Evolutionary conservation across 2,888 invertebrate species (phyloP), one percentile per base, ranked within the genome.

Genomic region (Habroteleia sp.): DNA sequence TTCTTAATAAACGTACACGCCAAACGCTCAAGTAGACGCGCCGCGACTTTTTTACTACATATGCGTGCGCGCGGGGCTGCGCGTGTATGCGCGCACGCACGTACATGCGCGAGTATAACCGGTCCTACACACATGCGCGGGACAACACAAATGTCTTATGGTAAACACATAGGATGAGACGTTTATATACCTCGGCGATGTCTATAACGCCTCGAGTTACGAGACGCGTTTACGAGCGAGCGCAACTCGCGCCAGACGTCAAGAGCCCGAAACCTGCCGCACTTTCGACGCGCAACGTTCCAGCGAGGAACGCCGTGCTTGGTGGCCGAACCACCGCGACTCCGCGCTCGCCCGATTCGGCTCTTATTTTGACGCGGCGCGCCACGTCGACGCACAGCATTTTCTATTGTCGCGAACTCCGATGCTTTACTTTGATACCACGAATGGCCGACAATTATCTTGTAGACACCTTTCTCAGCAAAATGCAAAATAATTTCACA

Each of bases 181-280:
- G 86, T 88, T 88, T 88, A 87, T 88, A 86, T 87, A 87, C 87
- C 88, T 84, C 81, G 82, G 83, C 84, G 87, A 87, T 87, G 88
- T 87, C 87, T 86, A 87, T 88, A 88, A 88, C 85, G 84, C 85
- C 84, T 85, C 84, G 85, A 88, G 87, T 88, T 88, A 88, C 86
- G 87, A 87, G 88, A 88, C 87, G 87, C 87, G 83, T 88, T 88
- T 88, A 88, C 88, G 88, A 88, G 84, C 87, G 83, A 83, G 82
- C 81, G 84, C 83, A 85, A 85, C 85, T 85, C 83, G 82, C 86
- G 83, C 83, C 84, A 83, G 84, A 83, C 85, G 83, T 82, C 82
- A 81, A 83, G 66, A 76, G 68, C 54, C 66, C 71, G 71, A 58
- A 74, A 73, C 69, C 73, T 77, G 50, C 52, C 33, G 60, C 69